phyloP scores from a whole-genome alignment of 2,797 vertebrate species.

The Cossypha polioptera region DNA sequence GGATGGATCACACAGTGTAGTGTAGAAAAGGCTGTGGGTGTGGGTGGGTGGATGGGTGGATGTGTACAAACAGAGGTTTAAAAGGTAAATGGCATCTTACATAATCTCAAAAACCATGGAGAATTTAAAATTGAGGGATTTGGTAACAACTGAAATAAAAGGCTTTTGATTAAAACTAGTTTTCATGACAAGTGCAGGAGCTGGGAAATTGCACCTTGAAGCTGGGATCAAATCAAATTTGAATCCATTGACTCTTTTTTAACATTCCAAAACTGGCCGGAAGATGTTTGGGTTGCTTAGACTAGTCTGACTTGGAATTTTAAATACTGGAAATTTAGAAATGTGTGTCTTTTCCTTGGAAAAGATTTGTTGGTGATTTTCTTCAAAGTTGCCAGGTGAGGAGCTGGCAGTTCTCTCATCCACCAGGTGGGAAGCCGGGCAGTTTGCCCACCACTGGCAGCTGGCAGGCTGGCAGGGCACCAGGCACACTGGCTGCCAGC shows the following conservation, averaged over 20 bases:
- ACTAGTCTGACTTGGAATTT: neutral
- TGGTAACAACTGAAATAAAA: neutral
- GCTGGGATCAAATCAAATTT: neutral
- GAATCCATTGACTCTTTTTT: neutral
- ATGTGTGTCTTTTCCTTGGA: neutral
- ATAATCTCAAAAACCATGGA: neutral
- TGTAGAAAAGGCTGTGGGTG: neutral
- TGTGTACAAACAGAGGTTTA: neutral
- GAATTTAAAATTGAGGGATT: neutral
- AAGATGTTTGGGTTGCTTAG: neutral
- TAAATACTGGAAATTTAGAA: neutral
- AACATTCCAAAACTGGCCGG: neutral
- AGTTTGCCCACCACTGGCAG: neutral
- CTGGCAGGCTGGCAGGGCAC: neutral
- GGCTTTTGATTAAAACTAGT: neutral
- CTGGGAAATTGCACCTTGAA: neutral
- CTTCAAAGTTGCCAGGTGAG: neutral
- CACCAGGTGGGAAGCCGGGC: neutral
- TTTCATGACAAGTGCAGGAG: neutral
- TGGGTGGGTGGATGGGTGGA: neutral
- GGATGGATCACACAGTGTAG: neutral
- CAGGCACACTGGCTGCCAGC: neutral
- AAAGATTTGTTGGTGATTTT: neutral
- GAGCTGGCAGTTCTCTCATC: neutral
- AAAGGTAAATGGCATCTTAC: neutral